Evolutionary conservation across 2,797 vertebrate genomes (phyloP).

Genomic region (Manis pentadactyla): DNA sequence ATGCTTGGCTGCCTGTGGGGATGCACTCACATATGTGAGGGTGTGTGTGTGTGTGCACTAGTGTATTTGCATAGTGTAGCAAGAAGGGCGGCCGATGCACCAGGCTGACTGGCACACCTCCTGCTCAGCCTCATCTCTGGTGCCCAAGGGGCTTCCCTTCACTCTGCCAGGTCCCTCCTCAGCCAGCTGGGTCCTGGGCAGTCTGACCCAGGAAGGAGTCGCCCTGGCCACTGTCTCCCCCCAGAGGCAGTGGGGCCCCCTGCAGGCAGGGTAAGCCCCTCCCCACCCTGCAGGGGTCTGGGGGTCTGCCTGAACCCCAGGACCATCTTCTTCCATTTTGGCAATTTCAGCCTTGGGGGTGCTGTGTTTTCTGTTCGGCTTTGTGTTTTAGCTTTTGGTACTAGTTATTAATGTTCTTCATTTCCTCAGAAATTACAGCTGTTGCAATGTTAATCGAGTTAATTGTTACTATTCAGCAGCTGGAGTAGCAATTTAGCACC

Average conservation of each 20-base stretch:
- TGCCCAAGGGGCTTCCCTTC: accelerated
- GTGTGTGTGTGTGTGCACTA: accelerated
- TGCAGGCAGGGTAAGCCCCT: accelerated
- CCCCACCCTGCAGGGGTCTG: background rate
- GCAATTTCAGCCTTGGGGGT: constrained; percentile 60
- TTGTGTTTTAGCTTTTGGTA: constrained; percentile 66
- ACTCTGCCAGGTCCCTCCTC: accelerated
- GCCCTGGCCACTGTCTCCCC: background rate
- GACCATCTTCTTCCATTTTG: background rate
- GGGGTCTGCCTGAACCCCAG: constrained; percentile 49
- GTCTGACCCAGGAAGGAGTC: accelerated
- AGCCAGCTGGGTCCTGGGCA: no score
- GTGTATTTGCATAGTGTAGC: accelerated
- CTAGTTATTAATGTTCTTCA: constrained; percentile 85
- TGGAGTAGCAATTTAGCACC: constrained; percentile 86
- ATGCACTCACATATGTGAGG: accelerated
- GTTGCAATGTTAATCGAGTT: constrained; percentile 85
- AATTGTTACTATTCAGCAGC: constrained; percentile 86
- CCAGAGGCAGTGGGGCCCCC: accelerated
- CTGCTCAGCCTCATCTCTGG: accelerated
- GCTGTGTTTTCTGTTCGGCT: constrained; percentile 57
- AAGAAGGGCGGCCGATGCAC: no score
- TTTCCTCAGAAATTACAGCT: constrained; percentile 88
- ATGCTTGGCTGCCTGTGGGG: background rate
- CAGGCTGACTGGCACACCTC: accelerated